phyloP scores from a whole-genome alignment of 2,797 vertebrate species.

The Scomberomorus guttatus region DNA sequence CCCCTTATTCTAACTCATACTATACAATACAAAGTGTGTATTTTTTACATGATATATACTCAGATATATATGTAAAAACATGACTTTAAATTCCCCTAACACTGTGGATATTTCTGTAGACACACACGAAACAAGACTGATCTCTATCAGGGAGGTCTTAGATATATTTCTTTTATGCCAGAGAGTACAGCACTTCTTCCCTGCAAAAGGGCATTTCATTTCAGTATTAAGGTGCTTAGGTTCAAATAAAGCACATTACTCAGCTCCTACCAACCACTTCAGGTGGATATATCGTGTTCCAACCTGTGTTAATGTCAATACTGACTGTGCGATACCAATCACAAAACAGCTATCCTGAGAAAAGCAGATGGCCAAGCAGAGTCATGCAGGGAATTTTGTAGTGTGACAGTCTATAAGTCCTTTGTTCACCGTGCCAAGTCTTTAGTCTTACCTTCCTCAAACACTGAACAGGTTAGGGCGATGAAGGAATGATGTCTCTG shows the following conservation, averaged over 20 bases:
- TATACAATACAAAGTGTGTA: not conserved
- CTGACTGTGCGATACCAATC: conserved; percentile 33
- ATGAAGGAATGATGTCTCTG: conserved; percentile 15
- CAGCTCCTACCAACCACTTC: conserved; percentile 23
- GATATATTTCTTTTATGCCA: conserved; percentile 8
- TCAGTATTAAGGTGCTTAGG: conserved; percentile 13
- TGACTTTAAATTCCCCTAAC: not conserved
- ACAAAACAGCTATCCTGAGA: conserved; percentile 22
- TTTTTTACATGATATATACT: not conserved
- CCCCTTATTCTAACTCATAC: not conserved
- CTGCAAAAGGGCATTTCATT: conserved; percentile 15
- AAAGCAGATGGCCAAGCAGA: conserved; percentile 53
- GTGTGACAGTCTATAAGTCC: conserved; percentile 40
- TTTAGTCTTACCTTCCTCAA: conserved; percentile 31
- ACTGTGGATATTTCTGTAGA: not conserved
- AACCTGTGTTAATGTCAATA: conserved; percentile 56
- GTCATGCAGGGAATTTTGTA: conserved; percentile 59
- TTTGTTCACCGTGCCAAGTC: conserved; percentile 49
- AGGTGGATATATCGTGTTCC: conserved; percentile 44
- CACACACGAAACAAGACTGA: not conserved
- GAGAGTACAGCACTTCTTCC: not conserved
- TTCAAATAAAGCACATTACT: conserved; percentile 25
- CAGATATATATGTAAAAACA: not conserved
- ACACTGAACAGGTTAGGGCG: conserved; percentile 31
- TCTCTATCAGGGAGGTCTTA: conserved; percentile 13